Conservation (phyloP, 1,140 invertebrate species). For the Scaptomyza montana region DNA sequence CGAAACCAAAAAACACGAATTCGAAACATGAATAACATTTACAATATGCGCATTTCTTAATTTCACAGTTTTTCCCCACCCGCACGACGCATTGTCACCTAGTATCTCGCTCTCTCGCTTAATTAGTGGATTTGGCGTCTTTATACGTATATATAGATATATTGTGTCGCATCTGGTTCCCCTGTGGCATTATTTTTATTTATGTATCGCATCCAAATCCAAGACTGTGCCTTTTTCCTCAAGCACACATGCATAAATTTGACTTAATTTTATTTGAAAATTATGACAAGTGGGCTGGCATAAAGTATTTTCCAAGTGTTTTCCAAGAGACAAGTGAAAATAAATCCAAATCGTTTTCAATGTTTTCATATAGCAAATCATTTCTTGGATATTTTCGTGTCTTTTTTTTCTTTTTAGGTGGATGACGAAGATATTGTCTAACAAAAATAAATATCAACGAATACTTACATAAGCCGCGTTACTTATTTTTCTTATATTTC, state of each 20-base stretch:
- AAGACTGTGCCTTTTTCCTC: conserved; percentile 16
- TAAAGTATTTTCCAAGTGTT: conserved; percentile 26
- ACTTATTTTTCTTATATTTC: conserved; percentile 16
- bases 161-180: conserved; percentile 27
- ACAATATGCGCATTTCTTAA: conserved; percentile 64
- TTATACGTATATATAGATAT: conserved; percentile 13
- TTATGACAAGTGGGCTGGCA: conserved; percentile 75
- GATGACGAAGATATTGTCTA: conserved; percentile 24
- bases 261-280: conserved; percentile 67
- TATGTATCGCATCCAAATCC: conserved; percentile 61
- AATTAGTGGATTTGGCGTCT: conserved; percentile 77
- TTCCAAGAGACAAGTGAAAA: conserved; percentile 42
- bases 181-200: conserved; percentile 18
- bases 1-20: conserved; percentile 47
- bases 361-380: conserved; percentile 55
- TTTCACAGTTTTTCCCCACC: conserved; percentile 11
- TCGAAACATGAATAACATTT: conserved; percentile 54
- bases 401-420: conserved; percentile 1
- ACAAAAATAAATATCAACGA: conserved; percentile 9
- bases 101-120: conserved; percentile 45
- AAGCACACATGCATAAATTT: conserved; percentile 61
- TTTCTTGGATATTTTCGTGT: conserved; percentile 33
- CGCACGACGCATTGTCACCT: conserved; percentile 63
- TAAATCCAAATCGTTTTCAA: conserved; percentile 23
- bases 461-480: conserved; percentile 45